Conservation (phyloP, 30 jellyfish, hydroid and myxozoan species). For the Aurelia sp. region DNA sequence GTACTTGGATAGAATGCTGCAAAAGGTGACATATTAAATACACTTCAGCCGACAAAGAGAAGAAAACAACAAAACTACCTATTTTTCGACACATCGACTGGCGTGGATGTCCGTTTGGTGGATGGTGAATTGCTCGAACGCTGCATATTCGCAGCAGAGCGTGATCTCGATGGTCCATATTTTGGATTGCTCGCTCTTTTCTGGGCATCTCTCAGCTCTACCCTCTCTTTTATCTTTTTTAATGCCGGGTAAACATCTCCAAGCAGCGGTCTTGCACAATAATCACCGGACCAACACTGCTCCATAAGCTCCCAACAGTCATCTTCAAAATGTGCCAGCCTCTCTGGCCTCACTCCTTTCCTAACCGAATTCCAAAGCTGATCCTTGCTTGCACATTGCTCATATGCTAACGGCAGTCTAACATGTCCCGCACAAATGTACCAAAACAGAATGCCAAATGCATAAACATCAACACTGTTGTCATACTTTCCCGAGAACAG, state of each 20-base stretch:
- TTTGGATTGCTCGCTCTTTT: constrained; percentile 85
- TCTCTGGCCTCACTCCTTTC: constrained; percentile 97
- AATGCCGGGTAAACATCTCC: constrained; percentile 93
- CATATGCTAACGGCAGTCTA: constrained; percentile 95
- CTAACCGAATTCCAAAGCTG: constrained; percentile 99
- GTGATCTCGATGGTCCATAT: constrained; percentile 71
- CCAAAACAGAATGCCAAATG: constrained; percentile 98
- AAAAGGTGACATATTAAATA: no score
- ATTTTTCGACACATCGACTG: constrained; percentile 18
- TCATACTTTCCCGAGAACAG: constrained; percentile 96
- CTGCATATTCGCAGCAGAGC: constrained; percentile 48
- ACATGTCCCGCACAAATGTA: constrained; percentile 99
- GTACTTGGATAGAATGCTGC: no score
- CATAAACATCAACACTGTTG: constrained; percentile 98
- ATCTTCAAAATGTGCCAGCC: constrained; percentile 96
- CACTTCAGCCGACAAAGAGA: background rate
- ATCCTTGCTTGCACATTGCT: constrained; percentile 98
- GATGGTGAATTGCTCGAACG: constrained; percentile 24
- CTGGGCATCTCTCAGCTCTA: constrained; percentile 97
- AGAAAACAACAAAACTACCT: constrained; percentile 24
- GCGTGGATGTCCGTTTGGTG: constrained; percentile 33
- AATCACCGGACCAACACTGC: constrained; percentile 99
- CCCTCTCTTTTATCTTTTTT: constrained; percentile 85
- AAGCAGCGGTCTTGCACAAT: constrained; percentile 86
- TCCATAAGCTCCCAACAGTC: constrained; percentile 99